Evolutionary conservation across 1,140 invertebrate genomes (phyloP).

Genomic region (Littorina saxatilis): DNA sequence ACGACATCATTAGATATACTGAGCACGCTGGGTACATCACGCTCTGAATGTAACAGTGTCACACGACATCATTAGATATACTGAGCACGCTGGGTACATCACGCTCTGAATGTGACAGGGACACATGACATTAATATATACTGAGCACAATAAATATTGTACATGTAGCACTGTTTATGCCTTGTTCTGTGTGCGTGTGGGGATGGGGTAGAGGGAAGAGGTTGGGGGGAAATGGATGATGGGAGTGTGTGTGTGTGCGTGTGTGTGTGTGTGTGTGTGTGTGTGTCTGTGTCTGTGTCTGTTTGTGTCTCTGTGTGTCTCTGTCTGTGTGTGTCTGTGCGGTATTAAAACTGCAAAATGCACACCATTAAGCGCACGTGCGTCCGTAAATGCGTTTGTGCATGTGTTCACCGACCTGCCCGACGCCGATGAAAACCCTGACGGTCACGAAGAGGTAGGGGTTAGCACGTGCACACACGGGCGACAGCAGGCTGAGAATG

Average conservation of each 20-base stretch:
- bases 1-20: too few relatives aligned
- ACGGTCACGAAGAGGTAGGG: constrained; percentile 73
- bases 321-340: neutral
- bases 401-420: constrained; percentile 73
- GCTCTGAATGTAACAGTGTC: too few relatives aligned
- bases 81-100: constrained; percentile 92
- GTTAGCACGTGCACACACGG: constrained; percentile 82
- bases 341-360: too few relatives aligned
- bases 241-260: neutral
- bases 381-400: too few relatives aligned
- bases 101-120: constrained; percentile 88
- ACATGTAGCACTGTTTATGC: too few relatives aligned
- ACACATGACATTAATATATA: too few relatives aligned
- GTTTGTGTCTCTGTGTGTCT: neutral
- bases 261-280: neutral
- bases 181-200: too few relatives aligned
- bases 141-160: too few relatives aligned
- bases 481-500: constrained; percentile 88
- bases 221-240: too few relatives aligned
- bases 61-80: too few relatives aligned
- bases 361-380: too few relatives aligned
- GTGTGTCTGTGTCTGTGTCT: neutral
- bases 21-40: constrained; percentile 93
- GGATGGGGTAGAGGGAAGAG: too few relatives aligned
- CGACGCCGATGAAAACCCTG: constrained; percentile 74